phyloP scores from a whole-genome alignment of 2,797 vertebrate species.

The Tadarida brasiliensis region DNA sequence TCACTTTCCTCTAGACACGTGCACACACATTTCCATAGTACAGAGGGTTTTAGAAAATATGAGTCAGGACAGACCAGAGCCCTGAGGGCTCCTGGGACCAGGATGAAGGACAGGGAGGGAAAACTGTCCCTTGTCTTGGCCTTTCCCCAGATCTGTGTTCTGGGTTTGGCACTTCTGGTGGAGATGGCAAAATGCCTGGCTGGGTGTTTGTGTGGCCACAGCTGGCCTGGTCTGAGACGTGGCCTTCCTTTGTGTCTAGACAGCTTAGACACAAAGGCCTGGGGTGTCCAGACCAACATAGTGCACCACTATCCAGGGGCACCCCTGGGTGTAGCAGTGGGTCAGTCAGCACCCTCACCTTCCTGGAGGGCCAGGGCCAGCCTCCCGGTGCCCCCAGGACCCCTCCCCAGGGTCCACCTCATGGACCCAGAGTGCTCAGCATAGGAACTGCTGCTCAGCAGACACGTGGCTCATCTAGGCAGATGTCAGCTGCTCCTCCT shows the following conservation, averaged over 20 bases:
- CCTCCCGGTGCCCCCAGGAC: background rate
- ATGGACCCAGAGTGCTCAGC: background rate
- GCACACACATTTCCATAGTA: background rate
- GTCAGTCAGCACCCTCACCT: background rate
- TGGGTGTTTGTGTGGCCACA: background rate
- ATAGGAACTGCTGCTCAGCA: too few relatives aligned
- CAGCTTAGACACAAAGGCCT: background rate
- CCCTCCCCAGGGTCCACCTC: background rate
- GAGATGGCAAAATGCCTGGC: background rate
- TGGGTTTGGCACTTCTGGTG: background rate
- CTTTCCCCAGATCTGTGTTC: background rate
- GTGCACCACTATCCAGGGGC: background rate
- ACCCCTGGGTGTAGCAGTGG: too few relatives aligned
- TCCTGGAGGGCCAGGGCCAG: background rate
- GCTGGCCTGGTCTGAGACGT: background rate
- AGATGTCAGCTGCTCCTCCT: background rate
- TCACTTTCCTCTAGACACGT: background rate
- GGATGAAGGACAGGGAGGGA: background rate
- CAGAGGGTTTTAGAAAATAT: conserved; percentile 17
- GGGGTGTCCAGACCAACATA: background rate
- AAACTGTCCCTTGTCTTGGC: background rate
- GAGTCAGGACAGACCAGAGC: background rate
- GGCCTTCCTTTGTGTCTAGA: background rate
- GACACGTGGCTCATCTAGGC: background rate
- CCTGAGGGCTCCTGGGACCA: background rate